A percentile compares a stretch with the other conserved stretches of the same genome.
phyloP scores from a whole-genome alignment of 2,888 invertebrate genomes.

The Nineta flava region DNA sequence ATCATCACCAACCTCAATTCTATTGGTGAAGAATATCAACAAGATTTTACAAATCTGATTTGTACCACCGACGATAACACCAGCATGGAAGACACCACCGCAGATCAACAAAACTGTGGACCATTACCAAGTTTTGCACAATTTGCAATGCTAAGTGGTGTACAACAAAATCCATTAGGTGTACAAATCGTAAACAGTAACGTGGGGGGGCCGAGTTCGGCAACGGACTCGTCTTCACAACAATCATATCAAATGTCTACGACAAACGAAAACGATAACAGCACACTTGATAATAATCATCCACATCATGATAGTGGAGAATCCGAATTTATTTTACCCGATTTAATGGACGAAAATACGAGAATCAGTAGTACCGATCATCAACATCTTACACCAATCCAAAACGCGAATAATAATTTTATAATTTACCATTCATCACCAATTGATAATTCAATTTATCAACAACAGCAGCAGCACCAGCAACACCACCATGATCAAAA shows the following conservation, averaged over 20 bases:
- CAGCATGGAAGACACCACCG: too few species aligned
- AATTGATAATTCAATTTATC: background rate
- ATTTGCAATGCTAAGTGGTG: constrained; percentile 27
- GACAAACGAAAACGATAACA: constrained; percentile 5
- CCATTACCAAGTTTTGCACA: constrained; percentile 51
- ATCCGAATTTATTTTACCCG: background rate
- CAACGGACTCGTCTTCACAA: constrained; percentile 23
- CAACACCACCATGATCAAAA: background rate
- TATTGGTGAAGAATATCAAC: constrained; percentile 50
- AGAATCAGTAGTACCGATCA: background rate
- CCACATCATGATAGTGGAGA: background rate
- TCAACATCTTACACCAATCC: too few species aligned
- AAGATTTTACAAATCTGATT: constrained; percentile 9
- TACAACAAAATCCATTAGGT: background rate
- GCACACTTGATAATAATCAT: too few species aligned
- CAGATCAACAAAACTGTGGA: constrained; percentile 21
- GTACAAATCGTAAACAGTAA: constrained; percentile 36
- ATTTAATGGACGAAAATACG: background rate
- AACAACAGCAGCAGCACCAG: background rate
- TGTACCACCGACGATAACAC: constrained; percentile 12
- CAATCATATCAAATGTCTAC: constrained; percentile 11
- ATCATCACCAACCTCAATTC: constrained; percentile 44
- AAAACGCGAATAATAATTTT: background rate
- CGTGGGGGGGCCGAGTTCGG: constrained; percentile 59
- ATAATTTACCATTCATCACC: background rate